Conservation (phyloP, 2,797 vertebrate species). For the Hemibagrus guttatus region DNA sequence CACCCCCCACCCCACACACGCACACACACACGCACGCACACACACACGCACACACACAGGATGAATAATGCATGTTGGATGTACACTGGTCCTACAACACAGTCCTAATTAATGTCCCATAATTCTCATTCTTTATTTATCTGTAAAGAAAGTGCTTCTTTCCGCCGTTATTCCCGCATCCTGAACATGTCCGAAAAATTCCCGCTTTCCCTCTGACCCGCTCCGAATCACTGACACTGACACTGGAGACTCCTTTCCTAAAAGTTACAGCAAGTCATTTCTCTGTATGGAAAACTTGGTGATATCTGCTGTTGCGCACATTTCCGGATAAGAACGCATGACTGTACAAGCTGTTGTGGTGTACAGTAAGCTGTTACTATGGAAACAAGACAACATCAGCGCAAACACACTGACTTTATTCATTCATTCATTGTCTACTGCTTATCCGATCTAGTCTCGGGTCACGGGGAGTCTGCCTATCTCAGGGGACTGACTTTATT, state of each 20-base stretch:
- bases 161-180: neutral
- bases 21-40: constrained; percentile 53
- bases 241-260: neutral
- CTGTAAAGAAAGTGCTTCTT: constrained; percentile 3
- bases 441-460: too few species aligned
- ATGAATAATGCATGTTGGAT: constrained; percentile 64
- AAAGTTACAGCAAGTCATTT: neutral
- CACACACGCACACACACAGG: neutral
- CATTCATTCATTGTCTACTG: too few species aligned
- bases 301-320: neutral
- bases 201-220: neutral
- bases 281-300: neutral
- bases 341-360: neutral
- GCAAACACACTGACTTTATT: neutral
- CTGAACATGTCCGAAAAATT: neutral
- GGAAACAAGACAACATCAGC: neutral
- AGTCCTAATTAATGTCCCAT: constrained; percentile 57
- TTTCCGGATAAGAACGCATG: neutral
- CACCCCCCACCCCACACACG: neutral
- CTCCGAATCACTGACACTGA: neutral
- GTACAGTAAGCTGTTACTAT: neutral
- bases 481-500: neutral
- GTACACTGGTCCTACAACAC: constrained; percentile 52
- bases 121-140: constrained; percentile 52
- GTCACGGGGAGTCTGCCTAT: too few species aligned